Conservation (phyloP, 2,113 vertebrate species). For the Gobio gobio region DNA sequence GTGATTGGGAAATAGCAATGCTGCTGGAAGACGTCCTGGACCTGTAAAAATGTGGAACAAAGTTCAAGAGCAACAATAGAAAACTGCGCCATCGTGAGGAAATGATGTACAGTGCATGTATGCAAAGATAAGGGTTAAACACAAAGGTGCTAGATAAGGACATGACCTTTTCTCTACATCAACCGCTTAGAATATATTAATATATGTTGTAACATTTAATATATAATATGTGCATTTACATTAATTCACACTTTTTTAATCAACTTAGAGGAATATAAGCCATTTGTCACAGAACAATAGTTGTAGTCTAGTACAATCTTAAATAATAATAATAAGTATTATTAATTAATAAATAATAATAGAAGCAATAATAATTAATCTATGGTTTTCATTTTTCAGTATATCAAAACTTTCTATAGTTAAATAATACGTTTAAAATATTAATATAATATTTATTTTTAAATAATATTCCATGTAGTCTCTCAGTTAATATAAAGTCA, state of each 20-base stretch:
- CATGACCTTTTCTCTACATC: neutral
- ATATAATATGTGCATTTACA: no score
- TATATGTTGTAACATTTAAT: no score
- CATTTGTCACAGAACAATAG: no score
- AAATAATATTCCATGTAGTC: no score
- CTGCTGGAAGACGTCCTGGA: conserved; percentile 20
- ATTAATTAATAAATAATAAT: no score
- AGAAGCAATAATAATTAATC: no score
- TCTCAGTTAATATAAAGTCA: neutral
- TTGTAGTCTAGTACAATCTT: no score
- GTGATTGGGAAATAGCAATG: conserved; percentile 25
- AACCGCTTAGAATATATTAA: neutral
- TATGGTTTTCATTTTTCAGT: neutral
- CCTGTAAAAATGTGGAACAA: conserved; percentile 39
- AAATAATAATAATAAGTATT: no score
- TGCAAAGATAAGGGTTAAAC: neutral
- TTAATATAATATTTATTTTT: no score
- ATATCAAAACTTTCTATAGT: neutral
- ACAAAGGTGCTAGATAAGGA: neutral
- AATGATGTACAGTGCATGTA: neutral
- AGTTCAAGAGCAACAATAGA: conserved; percentile 24
- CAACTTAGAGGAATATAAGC: no score
- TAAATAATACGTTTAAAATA: neutral
- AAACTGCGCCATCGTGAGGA: conserved; percentile 34
- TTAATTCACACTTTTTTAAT: no score